Percentiles rank a stretch among this genome's conserved stretches.
Conservation (phyloP, 2,113 vertebrate genomes). For the Chaetorhynchus papuensis region DNA sequence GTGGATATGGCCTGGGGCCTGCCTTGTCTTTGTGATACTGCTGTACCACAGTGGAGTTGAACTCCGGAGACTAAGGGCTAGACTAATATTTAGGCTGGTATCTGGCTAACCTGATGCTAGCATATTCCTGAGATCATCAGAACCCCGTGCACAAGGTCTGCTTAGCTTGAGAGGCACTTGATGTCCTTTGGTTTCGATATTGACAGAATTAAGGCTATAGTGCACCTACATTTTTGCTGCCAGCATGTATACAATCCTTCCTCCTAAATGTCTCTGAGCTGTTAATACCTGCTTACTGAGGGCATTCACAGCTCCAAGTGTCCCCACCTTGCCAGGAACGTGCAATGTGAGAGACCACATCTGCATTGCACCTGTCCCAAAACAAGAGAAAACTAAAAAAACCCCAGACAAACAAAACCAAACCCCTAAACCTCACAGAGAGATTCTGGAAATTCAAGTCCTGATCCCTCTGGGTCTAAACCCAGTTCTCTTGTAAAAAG, state of each 20-base stretch:
- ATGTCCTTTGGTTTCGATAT: background rate
- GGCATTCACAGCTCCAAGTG: background rate
- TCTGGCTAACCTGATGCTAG: background rate
- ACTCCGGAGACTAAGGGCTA: background rate
- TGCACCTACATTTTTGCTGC: background rate
- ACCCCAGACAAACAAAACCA: fast-evolving
- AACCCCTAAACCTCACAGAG: background rate
- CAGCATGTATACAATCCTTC: background rate
- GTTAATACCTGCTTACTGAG: background rate
- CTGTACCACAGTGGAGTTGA: background rate
- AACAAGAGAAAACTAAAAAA: background rate
- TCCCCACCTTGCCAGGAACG: background rate
- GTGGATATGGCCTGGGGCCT: background rate
- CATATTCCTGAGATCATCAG: background rate
- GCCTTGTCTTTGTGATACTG: background rate
- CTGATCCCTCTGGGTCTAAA: background rate
- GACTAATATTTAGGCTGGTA: background rate
- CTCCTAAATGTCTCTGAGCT: background rate
- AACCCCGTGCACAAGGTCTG: background rate
- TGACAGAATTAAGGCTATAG: background rate
- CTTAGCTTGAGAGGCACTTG: background rate
- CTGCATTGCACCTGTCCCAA: background rate
- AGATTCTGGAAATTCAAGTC: background rate
- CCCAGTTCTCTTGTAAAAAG: background rate
- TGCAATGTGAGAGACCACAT: background rate